Conservation (phyloP, 2,797 vertebrate genomes). For the Triplophysa bombifrons region DNA sequence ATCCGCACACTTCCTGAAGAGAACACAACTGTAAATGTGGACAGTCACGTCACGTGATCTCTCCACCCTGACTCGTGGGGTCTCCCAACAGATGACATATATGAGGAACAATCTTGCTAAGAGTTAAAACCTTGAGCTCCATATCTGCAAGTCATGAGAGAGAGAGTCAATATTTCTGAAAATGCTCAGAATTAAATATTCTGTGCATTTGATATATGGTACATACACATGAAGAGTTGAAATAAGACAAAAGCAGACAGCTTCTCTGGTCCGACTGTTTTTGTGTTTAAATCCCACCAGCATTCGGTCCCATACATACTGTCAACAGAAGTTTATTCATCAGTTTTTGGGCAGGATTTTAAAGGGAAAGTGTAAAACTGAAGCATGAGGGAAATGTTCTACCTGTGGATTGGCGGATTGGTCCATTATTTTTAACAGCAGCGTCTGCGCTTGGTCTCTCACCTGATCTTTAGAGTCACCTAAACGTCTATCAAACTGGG, state of each 20-base stretch:
- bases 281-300: slow-evolving; percentile 97
- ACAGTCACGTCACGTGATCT: not conserved
- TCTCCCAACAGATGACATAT: slow-evolving; percentile 97
- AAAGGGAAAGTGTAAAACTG: not conserved
- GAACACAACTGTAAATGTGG: too few relatives aligned
- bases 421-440: slow-evolving; percentile 96
- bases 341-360: not conserved
- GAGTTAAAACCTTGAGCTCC: slow-evolving; percentile 96
- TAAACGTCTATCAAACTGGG: slow-evolving; percentile 93
- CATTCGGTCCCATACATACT: slow-evolving; percentile 97
- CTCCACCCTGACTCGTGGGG: slow-evolving; percentile 92
- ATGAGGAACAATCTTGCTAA: slow-evolving; percentile 98
- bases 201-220: not conserved
- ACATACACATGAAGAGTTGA: slow-evolving; percentile 91
- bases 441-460: slow-evolving; percentile 90
- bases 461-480: slow-evolving; percentile 95
- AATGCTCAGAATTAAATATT: not conserved
- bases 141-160: slow-evolving; percentile 75
- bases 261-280: slow-evolving; percentile 93
- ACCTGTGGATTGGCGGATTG: slow-evolving; percentile 94
- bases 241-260: slow-evolving; percentile 92
- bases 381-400: too few relatives aligned
- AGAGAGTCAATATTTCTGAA: not conserved
- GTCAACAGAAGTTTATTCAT: slow-evolving; percentile 38
- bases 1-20: not conserved